Percentiles rank a stretch among this genome's conserved stretches.
Evolutionary conservation across 1,140 invertebrate species (phyloP).

Genomic region (Heterodera schachtii): DNA sequence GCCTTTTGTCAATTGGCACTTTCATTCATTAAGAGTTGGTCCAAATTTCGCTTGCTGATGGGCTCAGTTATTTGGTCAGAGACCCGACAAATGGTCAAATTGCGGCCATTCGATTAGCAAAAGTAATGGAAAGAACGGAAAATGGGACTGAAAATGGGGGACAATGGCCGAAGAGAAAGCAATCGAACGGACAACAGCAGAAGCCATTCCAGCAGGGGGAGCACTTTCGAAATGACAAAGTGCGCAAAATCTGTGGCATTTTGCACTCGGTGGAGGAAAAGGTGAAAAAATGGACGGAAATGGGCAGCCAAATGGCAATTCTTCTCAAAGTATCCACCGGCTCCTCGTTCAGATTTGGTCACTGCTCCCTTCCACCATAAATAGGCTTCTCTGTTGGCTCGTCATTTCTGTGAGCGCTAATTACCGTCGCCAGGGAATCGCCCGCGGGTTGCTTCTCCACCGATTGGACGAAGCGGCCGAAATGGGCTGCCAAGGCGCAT

Average conservation of each 20-base stretch:
- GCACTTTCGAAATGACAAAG: slow-evolving; percentile 3
- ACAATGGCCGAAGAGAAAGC: not conserved
- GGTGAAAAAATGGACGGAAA: slow-evolving; percentile 14
- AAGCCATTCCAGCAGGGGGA: not conserved
- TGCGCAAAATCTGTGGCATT: slow-evolving; percentile 38
- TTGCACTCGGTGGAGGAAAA: slow-evolving; percentile 26
- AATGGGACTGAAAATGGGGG: slow-evolving; percentile 7
- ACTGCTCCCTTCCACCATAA: slow-evolving; percentile 33
- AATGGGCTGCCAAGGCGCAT: slow-evolving; percentile 46
- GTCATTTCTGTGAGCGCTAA: slow-evolving; percentile 38
- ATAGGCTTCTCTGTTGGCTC: slow-evolving; percentile 34
- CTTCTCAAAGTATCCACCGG: not conserved
- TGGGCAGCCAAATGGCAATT: not conserved
- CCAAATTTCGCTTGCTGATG: slow-evolving; percentile 4
- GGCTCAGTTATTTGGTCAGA: slow-evolving; percentile 33
- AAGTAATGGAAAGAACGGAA: slow-evolving; percentile 26
- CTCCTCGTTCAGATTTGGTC: slow-evolving; percentile 46
- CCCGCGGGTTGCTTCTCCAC: slow-evolving; percentile 34
- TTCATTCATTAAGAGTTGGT: slow-evolving; percentile 35
- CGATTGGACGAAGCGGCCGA: slow-evolving; percentile 40
- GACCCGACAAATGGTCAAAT: slow-evolving; percentile 27
- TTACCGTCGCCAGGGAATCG: slow-evolving; percentile 43
- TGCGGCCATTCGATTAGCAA: slow-evolving; percentile 41
- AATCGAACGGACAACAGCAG: not conserved
- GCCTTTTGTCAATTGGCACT: slow-evolving; percentile 16